phyloP scores from a whole-genome alignment of 2,888 invertebrate genomes.

The Hydroisotoma schaefferi region DNA sequence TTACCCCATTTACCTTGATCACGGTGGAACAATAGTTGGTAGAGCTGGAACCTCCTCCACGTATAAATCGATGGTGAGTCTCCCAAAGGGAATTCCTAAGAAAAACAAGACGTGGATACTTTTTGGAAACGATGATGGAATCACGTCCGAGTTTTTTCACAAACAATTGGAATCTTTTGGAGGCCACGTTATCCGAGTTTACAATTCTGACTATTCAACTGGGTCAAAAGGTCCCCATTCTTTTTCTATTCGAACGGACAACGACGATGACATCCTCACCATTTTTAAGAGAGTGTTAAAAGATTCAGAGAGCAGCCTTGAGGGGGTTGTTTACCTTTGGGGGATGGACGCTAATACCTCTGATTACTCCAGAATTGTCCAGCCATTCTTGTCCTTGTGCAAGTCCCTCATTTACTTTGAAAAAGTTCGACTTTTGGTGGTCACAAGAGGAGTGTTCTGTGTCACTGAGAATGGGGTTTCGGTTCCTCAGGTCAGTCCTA shows the following conservation, averaged over 20 bases:
- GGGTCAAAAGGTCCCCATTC: background rate
- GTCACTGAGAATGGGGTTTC: constrained; percentile 24
- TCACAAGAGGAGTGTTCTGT: constrained; percentile 23
- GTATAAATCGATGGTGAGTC: background rate
- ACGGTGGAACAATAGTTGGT: constrained; percentile 15
- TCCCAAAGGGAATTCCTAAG: background rate
- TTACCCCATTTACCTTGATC: constrained; percentile 10
- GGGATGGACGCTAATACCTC: constrained; percentile 11
- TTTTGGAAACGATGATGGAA: background rate
- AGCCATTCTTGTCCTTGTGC: constrained; percentile 19
- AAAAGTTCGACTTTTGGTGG: constrained; percentile 13
- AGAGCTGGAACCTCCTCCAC: background rate
- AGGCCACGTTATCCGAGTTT: constrained; percentile 9
- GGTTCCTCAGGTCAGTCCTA: constrained; percentile 19
- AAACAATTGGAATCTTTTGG: constrained; percentile 2
- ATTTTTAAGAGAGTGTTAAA: background rate
- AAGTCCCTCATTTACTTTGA: constrained; percentile 13
- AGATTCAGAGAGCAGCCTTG: constrained; percentile 4
- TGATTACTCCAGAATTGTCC: constrained; percentile 25
- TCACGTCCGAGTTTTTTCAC: background rate
- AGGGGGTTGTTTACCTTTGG: constrained; percentile 26
- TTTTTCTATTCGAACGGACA: constrained; percentile 7
- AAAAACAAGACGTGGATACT: constrained; percentile 16
- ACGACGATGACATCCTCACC: constrained; percentile 16
- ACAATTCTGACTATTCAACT: constrained; percentile 7